Percentiles rank a stretch among this genome's conserved stretches.
These are phyloP conservation scores for Troides helena DNA, from an alignment of 2,888 invertebrate species.

Conservation along the genomic window DNA sequence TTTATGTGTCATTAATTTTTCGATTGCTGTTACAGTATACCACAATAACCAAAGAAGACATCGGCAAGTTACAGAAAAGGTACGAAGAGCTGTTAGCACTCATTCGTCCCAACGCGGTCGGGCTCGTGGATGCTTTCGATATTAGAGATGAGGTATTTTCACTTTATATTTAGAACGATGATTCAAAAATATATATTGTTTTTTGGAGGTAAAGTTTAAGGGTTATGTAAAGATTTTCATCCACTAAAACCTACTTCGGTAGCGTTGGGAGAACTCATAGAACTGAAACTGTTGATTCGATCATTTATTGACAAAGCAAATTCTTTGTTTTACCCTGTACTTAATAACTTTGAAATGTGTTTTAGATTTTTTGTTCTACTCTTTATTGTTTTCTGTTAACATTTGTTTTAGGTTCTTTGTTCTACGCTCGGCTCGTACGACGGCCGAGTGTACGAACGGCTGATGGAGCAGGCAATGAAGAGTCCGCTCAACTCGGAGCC, in stretches of 20 bases:
- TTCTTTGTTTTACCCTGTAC: too few species aligned
- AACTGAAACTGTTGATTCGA: too few species aligned
- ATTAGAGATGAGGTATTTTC: slow-evolving; percentile 83
- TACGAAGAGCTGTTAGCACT: slow-evolving; percentile 84
- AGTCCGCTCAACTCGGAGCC: slow-evolving; percentile 89
- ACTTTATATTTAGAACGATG: neutral
- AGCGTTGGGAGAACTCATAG: too few species aligned
- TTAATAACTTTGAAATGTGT: too few species aligned
- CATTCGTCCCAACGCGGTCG: slow-evolving; percentile 91
- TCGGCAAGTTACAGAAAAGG: slow-evolving; percentile 80
- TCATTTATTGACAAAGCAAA: too few species aligned
- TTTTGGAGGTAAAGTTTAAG: too few species aligned
- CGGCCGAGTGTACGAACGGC: slow-evolving; percentile 89
- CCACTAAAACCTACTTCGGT: too few species aligned
- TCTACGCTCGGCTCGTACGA: slow-evolving; percentile 90
- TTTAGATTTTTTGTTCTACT: too few species aligned
- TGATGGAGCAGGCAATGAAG: slow-evolving; percentile 88
- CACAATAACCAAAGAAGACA: slow-evolving; percentile 68
- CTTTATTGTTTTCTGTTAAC: neutral
- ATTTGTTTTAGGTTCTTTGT: slow-evolving; percentile 55
- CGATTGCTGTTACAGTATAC: slow-evolving; percentile 80
- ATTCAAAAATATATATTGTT: too few species aligned
- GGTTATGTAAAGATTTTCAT: too few species aligned
- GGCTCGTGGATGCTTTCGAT: slow-evolving; percentile 95
- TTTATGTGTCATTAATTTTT: neutral